These are phyloP conservation scores for Halcyon leucocephala DNA, from an alignment of 2,797 vertebrate genomes.

Conservation along the genomic window DNA sequence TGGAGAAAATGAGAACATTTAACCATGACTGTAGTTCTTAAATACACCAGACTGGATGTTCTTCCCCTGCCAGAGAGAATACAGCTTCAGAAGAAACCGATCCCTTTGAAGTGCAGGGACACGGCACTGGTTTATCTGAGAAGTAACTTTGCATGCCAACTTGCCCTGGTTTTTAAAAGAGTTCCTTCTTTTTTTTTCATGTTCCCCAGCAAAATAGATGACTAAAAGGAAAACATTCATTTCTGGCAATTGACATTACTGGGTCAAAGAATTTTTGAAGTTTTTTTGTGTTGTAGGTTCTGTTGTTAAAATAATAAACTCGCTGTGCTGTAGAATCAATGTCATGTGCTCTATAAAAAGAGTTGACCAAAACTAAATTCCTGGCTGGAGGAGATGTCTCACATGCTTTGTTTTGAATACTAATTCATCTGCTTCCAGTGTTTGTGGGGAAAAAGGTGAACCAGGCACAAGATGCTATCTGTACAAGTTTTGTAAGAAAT, in stretches of 20 bases:
- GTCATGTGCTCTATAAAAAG: neutral
- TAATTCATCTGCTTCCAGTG: neutral
- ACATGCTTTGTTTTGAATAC: neutral
- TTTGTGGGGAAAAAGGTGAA: neutral
- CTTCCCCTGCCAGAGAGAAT: neutral
- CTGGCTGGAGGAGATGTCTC: neutral
- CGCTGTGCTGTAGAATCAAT: neutral
- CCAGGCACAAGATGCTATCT: neutral
- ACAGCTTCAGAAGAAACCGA: constrained; percentile 17
- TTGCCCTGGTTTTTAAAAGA: neutral
- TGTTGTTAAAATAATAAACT: constrained; percentile 20
- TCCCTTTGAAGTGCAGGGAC: constrained; percentile 40
- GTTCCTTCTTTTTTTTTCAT: neutral
- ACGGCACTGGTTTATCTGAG: neutral
- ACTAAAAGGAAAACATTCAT: constrained; percentile 1
- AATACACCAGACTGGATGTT: neutral
- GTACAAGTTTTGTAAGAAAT: neutral
- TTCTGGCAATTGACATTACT: constrained; percentile 52
- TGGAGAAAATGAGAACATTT: constrained; percentile 11
- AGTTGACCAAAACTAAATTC: neutral
- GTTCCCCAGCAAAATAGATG: neutral
- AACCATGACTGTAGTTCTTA: neutral
- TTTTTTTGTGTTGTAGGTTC: neutral
- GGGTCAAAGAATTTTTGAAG: constrained; percentile 43
- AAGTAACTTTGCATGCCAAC: neutral